Conservation (phyloP, 2,888 invertebrate species). For the Nebria salina region DNA sequence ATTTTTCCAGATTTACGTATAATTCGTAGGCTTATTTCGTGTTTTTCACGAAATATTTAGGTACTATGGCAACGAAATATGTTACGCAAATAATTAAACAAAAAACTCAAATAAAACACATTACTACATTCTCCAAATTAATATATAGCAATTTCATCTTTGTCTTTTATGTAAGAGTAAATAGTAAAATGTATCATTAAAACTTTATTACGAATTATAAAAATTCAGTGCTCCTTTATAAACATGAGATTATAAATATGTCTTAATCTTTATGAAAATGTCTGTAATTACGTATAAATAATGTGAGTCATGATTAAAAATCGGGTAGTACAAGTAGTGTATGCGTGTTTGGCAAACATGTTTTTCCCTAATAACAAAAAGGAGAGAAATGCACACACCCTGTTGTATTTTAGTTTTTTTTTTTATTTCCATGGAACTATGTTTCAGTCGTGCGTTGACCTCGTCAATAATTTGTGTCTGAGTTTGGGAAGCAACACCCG, state of each 20-base stretch:
- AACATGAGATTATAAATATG: not conserved
- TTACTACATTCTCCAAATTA: too few relatives aligned
- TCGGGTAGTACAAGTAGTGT: conserved; percentile 7
- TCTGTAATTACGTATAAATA: not conserved
- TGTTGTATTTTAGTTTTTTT: not conserved
- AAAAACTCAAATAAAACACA: too few relatives aligned
- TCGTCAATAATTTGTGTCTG: conserved; percentile 18
- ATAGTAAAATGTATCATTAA: not conserved
- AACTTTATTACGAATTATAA: not conserved
- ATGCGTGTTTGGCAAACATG: not conserved
- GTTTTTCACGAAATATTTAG: too few relatives aligned
- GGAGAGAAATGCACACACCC: conserved; percentile 14
- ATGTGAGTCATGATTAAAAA: conserved; percentile 5
- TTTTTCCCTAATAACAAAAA: conserved; percentile 7
- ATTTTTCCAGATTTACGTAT: too few relatives aligned
- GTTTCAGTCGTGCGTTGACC: not conserved
- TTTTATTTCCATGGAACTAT: not conserved
- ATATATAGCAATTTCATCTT: too few relatives aligned
- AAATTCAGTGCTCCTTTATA: not conserved
- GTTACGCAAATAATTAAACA: too few relatives aligned
- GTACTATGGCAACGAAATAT: too few relatives aligned
- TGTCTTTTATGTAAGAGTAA: not conserved
- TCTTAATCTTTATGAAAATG: not conserved
- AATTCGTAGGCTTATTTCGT: too few relatives aligned
- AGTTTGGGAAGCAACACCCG: conserved; percentile 16